Percentiles rank a stretch among this genome's conserved stretches.
Conservation (phyloP, 2,888 invertebrate genomes). For the Frankliniella intonsa region DNA sequence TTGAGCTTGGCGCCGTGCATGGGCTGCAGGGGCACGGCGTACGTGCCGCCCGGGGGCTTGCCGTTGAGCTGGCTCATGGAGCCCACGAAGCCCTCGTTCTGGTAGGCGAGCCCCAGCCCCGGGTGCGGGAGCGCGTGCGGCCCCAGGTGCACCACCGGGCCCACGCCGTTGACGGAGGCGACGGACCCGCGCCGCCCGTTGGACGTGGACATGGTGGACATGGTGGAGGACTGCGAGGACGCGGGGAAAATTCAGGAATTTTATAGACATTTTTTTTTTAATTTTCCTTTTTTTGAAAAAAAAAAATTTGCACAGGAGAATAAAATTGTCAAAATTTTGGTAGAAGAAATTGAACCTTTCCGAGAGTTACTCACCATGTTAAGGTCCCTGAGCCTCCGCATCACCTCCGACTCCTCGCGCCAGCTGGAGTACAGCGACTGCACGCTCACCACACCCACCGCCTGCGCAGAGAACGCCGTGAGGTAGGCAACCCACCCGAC, state of each 20-base stretch:
- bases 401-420: constrained; percentile 52
- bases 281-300: too few relatives aligned
- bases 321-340: background rate
- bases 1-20: background rate
- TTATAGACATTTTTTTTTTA: too few relatives aligned
- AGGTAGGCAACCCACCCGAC: too few relatives aligned
- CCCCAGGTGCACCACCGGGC: background rate
- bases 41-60: constrained; percentile 8
- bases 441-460: constrained; percentile 50
- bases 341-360: background rate
- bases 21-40: constrained; percentile 16
- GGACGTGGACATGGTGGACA: constrained; percentile 11
- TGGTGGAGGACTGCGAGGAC: background rate
- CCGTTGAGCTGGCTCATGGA: constrained; percentile 30
- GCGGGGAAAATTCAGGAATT: background rate
- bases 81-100: constrained; percentile 29
- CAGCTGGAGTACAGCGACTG: constrained; percentile 52
- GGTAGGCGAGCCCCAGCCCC: constrained; percentile 23
- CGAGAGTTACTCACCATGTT: constrained; percentile 44
- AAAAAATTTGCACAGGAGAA: background rate
- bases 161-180: background rate
- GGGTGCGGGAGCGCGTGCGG: background rate
- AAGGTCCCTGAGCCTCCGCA: constrained; percentile 49
- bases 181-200: constrained; percentile 9
- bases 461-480: constrained; percentile 39